phyloP scores from a whole-genome alignment of 2,888 invertebrate species.

The Amblyteles armatorius region DNA sequence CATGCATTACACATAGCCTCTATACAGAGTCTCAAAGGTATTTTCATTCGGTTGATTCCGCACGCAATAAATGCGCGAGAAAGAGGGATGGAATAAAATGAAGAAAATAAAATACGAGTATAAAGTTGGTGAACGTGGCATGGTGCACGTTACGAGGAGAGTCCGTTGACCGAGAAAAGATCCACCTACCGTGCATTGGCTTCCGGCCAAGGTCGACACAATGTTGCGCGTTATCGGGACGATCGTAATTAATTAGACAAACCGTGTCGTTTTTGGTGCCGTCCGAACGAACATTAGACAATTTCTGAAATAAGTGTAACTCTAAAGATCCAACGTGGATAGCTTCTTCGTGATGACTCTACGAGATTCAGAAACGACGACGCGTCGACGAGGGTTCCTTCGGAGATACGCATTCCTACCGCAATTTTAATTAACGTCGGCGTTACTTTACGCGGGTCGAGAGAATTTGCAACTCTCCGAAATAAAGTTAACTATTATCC shows the following conservation, averaged over 20 bases:
- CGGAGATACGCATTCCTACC: constrained; percentile 19
- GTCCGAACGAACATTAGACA: constrained; percentile 41
- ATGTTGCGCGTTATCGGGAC: constrained; percentile 62
- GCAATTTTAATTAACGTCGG: constrained; percentile 58
- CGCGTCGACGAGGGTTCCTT: background rate
- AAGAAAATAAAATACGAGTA: constrained; percentile 15
- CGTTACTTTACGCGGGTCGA: constrained; percentile 24
- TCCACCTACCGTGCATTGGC: constrained; percentile 62
- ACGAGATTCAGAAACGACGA: constrained; percentile 16
- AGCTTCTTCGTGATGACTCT: background rate
- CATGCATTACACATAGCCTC: constrained; percentile 76
- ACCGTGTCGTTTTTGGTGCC: constrained; percentile 50
- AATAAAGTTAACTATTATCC: constrained; percentile 31
- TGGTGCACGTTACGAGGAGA: constrained; percentile 55
- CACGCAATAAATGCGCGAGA: constrained; percentile 71
- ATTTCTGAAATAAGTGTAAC: constrained; percentile 16
- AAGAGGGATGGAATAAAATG: constrained; percentile 5
- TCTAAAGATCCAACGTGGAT: constrained; percentile 22
- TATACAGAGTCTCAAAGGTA: constrained; percentile 58
- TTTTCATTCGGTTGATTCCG: constrained; percentile 72
- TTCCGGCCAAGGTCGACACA: constrained; percentile 67
- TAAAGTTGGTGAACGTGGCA: constrained; percentile 52
- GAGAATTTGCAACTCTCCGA: constrained; percentile 2
- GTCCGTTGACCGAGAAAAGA: constrained; percentile 70
- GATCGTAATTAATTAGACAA: constrained; percentile 69